A percentile compares a stretch with the other conserved stretches of the same genome.
phyloP scores from a whole-genome alignment of 2,113 vertebrate species.

The Pampusana beccarii region DNA sequence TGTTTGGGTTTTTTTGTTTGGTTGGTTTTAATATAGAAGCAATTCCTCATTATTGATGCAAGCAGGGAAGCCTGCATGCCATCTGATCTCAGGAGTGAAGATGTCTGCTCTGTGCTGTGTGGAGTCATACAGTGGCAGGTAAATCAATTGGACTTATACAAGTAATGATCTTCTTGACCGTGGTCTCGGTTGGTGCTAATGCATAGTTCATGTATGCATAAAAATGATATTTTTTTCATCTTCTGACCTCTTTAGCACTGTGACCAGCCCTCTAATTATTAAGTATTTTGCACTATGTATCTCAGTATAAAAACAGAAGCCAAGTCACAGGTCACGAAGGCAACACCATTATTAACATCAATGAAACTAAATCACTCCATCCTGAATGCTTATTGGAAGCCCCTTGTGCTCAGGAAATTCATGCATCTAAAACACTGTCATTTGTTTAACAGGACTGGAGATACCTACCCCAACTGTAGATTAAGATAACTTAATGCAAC shows the following conservation, averaged over 20 bases:
- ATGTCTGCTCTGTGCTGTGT: not conserved
- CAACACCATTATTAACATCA: conserved; percentile 38
- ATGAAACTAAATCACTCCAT: conserved; percentile 52
- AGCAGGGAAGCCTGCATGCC: not conserved
- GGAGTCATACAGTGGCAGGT: not conserved
- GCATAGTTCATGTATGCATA: not conserved
- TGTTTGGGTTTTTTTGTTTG: not conserved
- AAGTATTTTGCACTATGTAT: conserved; percentile 58
- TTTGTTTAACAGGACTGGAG: not conserved
- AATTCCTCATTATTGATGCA: not conserved
- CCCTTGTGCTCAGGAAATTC: conserved; percentile 26
- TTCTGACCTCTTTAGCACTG: conserved; percentile 32
- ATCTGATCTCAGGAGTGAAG: not conserved
- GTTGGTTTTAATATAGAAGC: not conserved
- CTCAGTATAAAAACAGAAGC: conserved; percentile 54
- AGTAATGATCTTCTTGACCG: not conserved
- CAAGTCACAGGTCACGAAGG: conserved; percentile 50
- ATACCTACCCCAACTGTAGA: not conserved
- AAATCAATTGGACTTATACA: conserved; percentile 1
- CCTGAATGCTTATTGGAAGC: not conserved
- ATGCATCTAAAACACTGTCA: not conserved
- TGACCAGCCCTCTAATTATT: conserved; percentile 57
- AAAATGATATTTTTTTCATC: conserved; percentile 44
- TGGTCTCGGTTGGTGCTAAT: not conserved
- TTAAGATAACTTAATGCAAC: not conserved